Percentiles rank a stretch among this genome's conserved stretches.
These are phyloP conservation scores for Drosophila aldrichi DNA, from an alignment of 2,888 invertebrate species.

Conservation along the genomic window DNA sequence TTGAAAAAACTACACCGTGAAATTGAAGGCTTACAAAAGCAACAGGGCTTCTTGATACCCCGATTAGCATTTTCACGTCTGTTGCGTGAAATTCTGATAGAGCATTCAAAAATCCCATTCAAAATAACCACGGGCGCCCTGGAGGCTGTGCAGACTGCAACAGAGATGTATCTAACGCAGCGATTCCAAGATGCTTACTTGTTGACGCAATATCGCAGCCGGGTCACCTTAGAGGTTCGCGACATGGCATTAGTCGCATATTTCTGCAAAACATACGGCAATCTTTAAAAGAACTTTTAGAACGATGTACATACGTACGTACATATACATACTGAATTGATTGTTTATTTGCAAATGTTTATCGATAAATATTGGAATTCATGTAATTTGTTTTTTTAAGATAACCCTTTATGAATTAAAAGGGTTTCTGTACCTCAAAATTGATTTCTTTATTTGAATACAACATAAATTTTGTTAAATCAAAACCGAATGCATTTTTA, in stretches of 20 bases:
- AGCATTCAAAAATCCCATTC: slow-evolving; percentile 24
- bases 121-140: slow-evolving; percentile 84
- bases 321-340: neutral
- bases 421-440: slow-evolving; percentile 8
- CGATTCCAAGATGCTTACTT: slow-evolving; percentile 86
- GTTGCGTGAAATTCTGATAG: slow-evolving; percentile 84
- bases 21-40: slow-evolving; percentile 51
- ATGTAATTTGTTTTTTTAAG: neutral
- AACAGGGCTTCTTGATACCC: slow-evolving; percentile 82
- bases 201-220: slow-evolving; percentile 85
- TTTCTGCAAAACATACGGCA: slow-evolving; percentile 40
- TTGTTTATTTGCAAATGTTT: neutral
- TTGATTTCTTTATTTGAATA: slow-evolving; percentile 12
- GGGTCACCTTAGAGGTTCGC: slow-evolving; percentile 85
- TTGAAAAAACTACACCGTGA: slow-evolving; percentile 16
- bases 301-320: neutral
- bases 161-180: slow-evolving; percentile 86
- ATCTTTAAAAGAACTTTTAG: slow-evolving; percentile 3
- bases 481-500: slow-evolving; percentile 47
- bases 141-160: slow-evolving; percentile 86
- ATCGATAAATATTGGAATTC: neutral
- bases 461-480: slow-evolving; percentile 23
- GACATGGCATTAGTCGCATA: slow-evolving; percentile 85
- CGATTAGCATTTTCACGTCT: slow-evolving; percentile 85
- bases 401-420: slow-evolving; percentile 12